These are phyloP conservation scores for Aspidoscelis tigris DNA, from an alignment of 2,113 vertebrate genomes.

Conservation along the genomic window DNA sequence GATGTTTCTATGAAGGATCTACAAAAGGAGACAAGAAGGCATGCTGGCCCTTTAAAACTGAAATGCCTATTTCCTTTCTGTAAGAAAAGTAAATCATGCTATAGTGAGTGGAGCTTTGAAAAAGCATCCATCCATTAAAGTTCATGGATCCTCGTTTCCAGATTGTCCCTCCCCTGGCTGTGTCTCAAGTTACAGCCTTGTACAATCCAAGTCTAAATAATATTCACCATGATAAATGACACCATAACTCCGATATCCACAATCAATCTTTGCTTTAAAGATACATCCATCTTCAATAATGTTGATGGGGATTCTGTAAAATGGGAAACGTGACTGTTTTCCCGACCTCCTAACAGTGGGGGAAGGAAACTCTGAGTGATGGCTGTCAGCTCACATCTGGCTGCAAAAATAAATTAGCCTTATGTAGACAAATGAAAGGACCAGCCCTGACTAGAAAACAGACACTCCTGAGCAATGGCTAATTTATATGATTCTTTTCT, in stretches of 20 bases:
- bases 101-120: slow-evolving; percentile 82
- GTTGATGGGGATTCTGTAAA: slow-evolving; percentile 96
- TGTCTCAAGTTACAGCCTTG: slow-evolving; percentile 93
- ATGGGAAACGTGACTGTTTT: slow-evolving; percentile 91
- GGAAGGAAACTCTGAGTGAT: slow-evolving; percentile 90
- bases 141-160: slow-evolving; percentile 86
- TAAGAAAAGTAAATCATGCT: slow-evolving; percentile 82
- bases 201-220: slow-evolving; percentile 98
- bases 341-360: slow-evolving; percentile 85
- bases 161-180: slow-evolving; percentile 92
- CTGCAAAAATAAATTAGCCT: slow-evolving; percentile 98
- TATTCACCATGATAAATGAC: slow-evolving; percentile 97
- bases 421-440: slow-evolving; percentile 98
- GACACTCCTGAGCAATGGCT: slow-evolving; percentile 79
- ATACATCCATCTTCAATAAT: slow-evolving; percentile 98
- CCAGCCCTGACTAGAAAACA: slow-evolving; percentile 78
- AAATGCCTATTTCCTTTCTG: slow-evolving; percentile 75
- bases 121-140: slow-evolving; percentile 91
- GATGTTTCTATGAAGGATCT: slow-evolving; percentile 19
- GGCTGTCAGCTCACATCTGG: slow-evolving; percentile 99
- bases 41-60: slow-evolving; percentile 81
- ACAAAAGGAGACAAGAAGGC: slow-evolving; percentile 51
- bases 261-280: slow-evolving; percentile 99
- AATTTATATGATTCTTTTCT: slow-evolving; percentile 83
- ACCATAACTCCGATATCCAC: slow-evolving; percentile 98